Evolutionary conservation across 1,140 invertebrate genomes (phyloP).

Genomic region (Panulirus ornatus): DNA sequence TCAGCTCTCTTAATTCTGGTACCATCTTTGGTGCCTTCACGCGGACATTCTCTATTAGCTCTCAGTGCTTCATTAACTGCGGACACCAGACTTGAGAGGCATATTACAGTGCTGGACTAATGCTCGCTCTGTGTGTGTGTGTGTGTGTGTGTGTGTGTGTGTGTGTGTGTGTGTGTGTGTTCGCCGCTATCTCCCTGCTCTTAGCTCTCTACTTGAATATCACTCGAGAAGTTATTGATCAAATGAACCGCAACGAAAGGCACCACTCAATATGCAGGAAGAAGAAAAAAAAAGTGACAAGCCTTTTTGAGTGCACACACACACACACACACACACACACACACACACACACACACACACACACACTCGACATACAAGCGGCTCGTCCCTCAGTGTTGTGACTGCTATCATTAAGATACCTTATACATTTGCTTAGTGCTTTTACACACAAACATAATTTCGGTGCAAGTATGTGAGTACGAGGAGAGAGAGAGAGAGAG

Average conservation of each 20-base stretch:
- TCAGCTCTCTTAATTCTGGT: too few relatives aligned
- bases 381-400: background rate
- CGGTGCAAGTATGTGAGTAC: constrained; percentile 4
- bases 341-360: background rate
- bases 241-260: background rate
- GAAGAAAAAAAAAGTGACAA: too few relatives aligned
- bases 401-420: background rate
- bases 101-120: background rate
- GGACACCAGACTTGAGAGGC: background rate
- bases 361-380: background rate
- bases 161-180: constrained; percentile 19
- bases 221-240: background rate
- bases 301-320: background rate
- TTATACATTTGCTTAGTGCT: background rate
- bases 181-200: background rate
- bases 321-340: background rate
- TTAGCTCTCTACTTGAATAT: background rate
- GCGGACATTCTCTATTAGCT: too few relatives aligned
- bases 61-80: background rate
- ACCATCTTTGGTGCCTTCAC: background rate
- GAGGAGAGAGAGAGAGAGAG: background rate
- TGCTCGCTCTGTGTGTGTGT: constrained; percentile 3
- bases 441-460: background rate
- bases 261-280: too few relatives aligned
- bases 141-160: constrained; percentile 34